phyloP scores from a whole-genome alignment of 2,888 invertebrate species.

The Drosophila anomelani region DNA sequence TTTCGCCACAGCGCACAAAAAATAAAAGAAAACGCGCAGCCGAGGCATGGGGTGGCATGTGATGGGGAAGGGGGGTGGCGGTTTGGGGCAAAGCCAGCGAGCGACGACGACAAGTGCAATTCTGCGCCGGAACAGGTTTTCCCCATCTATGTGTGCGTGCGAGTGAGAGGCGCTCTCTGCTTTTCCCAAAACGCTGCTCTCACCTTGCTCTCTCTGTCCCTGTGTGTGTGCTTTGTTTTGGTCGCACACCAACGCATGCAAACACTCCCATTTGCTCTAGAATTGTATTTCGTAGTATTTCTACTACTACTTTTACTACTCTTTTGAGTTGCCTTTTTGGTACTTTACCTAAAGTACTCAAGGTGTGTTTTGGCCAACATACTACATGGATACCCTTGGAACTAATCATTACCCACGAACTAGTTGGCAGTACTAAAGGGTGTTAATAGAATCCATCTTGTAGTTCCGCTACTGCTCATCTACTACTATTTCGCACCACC shows the following conservation, averaged over 20 bases:
- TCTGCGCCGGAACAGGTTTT: conserved; percentile 76
- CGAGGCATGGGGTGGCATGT: conserved; percentile 48
- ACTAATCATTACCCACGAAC: too few species aligned
- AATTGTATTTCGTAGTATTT: conserved; percentile 40
- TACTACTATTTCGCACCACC: conserved; percentile 38
- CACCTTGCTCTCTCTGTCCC: conserved; percentile 12
- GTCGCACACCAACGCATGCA: conserved; percentile 68
- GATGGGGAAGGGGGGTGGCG: conserved; percentile 3
- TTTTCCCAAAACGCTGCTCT: conserved; percentile 36
- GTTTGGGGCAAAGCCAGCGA: conserved; percentile 26
- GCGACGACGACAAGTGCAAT: conserved; percentile 73
- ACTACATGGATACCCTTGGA: too few species aligned
- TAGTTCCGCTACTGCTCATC: conserved; percentile 11
- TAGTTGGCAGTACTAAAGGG: too few species aligned
- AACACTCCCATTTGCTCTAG: background rate
- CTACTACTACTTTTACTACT: conserved; percentile 37
- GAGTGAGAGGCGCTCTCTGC: conserved; percentile 47
- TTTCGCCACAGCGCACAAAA: conserved; percentile 76
- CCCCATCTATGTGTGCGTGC: conserved; percentile 40
- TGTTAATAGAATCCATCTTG: background rate
- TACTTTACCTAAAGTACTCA: background rate
- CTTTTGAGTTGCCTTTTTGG: background rate
- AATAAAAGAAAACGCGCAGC: conserved; percentile 70
- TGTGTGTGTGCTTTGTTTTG: conserved; percentile 81
- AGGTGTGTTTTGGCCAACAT: too few species aligned